phyloP scores from a whole-genome alignment of 1,140 invertebrate genomes.

The Aphis craccivora region DNA sequence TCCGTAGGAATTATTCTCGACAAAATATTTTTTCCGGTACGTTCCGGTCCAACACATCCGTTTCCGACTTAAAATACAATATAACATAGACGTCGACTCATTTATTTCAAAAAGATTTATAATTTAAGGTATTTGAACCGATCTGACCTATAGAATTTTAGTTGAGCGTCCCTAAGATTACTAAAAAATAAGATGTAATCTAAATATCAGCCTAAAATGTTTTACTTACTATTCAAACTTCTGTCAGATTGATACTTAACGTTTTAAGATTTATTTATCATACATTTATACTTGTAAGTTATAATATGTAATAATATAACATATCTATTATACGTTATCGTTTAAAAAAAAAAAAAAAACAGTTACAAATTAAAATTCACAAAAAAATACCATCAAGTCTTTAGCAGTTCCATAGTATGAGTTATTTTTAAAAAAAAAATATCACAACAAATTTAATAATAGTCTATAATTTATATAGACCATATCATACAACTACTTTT shows the following conservation, averaged over 20 bases:
- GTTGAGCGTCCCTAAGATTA: neutral
- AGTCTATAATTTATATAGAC: no score
- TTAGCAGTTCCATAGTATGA: no score
- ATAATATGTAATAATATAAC: neutral
- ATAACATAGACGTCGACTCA: neutral
- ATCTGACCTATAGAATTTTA: neutral
- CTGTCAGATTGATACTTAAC: neutral
- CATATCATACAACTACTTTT: no score
- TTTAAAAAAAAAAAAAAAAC: neutral
- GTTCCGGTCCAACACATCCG: neutral
- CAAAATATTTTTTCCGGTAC: neutral
- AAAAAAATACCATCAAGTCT: no score
- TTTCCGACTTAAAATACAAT: constrained; percentile 1
- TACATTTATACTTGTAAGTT: no score
- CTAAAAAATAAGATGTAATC: neutral
- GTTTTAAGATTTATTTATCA: neutral
- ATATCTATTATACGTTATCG: neutral
- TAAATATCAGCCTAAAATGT: neutral
- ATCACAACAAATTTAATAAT: no score
- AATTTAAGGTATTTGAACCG: neutral
- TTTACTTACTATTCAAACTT: neutral
- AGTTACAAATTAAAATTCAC: no score
- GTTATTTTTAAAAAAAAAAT: no score
- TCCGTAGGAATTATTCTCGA: neutral
- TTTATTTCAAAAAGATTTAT: neutral